A percentile compares a stretch with the other conserved stretches of the same genome.
phyloP scores from a whole-genome alignment of 92 coral and sea anemone species.

The Umimayanthus kanabou region DNA sequence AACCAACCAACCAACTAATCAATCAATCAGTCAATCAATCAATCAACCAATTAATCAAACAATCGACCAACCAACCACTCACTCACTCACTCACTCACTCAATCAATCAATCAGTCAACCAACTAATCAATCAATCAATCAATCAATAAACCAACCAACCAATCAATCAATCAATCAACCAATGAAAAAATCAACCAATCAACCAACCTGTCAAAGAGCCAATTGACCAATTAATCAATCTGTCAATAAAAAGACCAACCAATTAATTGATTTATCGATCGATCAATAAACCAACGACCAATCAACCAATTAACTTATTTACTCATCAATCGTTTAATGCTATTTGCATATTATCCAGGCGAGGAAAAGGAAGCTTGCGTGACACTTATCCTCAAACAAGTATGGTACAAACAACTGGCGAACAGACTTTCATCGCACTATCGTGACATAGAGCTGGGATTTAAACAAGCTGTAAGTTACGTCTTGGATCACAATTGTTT shows the following conservation, averaged over 20 bases:
- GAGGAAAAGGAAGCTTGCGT: conserved; percentile 83
- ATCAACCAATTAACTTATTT: neutral
- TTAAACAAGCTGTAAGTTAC: conserved; percentile 67
- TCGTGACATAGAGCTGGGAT: conserved; percentile 46
- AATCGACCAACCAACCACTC: too few species aligned
- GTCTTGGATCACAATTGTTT: neutral
- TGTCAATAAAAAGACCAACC: neutral
- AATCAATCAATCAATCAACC: neutral
- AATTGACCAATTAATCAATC: neutral
- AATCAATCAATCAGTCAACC: neutral
- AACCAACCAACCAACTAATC: too few species aligned
- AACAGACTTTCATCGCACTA: conserved; percentile 49
- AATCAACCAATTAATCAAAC: too few species aligned
- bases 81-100: too few species aligned
- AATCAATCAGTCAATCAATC: too few species aligned
- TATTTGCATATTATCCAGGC: conserved; percentile 33
- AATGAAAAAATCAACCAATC: too few species aligned
- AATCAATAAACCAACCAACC: neutral
- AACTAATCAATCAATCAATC: neutral
- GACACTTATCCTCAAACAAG: conserved; percentile 78
- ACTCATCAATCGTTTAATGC: neutral
- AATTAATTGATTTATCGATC: neutral
- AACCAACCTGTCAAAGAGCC: neutral
- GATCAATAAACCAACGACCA: neutral
- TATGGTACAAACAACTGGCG: conserved; percentile 73